These are phyloP conservation scores for Acleris holmiana DNA, from an alignment of 2,888 invertebrate genomes.

Conservation along the genomic window DNA sequence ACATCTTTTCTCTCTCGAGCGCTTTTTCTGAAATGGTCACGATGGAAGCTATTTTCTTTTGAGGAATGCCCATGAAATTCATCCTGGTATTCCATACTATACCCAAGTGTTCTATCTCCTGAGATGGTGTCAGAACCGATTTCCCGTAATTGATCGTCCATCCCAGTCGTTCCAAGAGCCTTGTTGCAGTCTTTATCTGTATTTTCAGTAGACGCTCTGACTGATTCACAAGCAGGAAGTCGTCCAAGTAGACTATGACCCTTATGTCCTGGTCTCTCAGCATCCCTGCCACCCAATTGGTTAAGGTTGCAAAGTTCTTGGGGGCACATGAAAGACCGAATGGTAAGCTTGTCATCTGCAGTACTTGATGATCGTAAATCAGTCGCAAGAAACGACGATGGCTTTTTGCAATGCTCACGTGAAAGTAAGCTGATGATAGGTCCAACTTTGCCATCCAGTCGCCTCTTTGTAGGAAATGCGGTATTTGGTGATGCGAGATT, in stretches of 20 bases:
- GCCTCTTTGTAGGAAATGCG: conserved; percentile 38
- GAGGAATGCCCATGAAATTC: not conserved
- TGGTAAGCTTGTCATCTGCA: conserved; percentile 46
- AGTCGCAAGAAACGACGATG: conserved; percentile 43
- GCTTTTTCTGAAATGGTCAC: not conserved
- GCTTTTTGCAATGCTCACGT: conserved; percentile 34
- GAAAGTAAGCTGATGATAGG: conserved; percentile 37
- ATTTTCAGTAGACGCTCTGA: conserved; percentile 6
- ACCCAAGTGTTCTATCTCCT: conserved; percentile 8
- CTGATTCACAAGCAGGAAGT: conserved; percentile 36
- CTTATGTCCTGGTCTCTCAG: conserved; percentile 33
- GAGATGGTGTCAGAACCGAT: conserved; percentile 14
- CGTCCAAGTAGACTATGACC: conserved; percentile 37
- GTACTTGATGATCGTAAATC: conserved; percentile 40
- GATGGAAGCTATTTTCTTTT: not conserved
- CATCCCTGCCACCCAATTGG: conserved; percentile 45
- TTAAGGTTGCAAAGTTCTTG: conserved; percentile 42
- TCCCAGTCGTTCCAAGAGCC: conserved; percentile 20
- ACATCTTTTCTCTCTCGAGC: not conserved
- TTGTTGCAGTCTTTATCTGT: conserved; percentile 9
- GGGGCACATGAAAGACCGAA: conserved; percentile 46
- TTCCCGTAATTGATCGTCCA: conserved; percentile 34
- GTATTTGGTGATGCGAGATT: conserved; percentile 33
- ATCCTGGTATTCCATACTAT: conserved; percentile 5
- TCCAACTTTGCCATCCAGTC: conserved; percentile 44